These are phyloP conservation scores for Onychostruthus taczanowskii DNA, from an alignment of 2,113 vertebrate species.

Conservation along the genomic window DNA sequence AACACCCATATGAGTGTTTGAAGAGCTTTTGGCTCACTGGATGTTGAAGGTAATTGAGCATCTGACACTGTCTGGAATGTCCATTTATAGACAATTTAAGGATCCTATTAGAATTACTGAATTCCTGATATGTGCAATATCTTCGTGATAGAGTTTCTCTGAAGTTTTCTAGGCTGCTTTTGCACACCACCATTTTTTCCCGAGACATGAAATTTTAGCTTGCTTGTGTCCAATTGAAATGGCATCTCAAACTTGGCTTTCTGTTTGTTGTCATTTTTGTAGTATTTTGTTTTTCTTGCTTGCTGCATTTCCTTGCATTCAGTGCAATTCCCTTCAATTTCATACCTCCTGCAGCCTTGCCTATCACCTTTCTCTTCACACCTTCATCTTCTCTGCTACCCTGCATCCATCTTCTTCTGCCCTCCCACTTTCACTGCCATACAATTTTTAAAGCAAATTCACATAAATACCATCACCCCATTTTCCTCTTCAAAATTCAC, in stretches of 20 bases:
- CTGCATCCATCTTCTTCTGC: background rate
- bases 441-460: background rate
- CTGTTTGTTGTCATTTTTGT: background rate
- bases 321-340: background rate
- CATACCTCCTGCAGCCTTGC: background rate
- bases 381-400: background rate
- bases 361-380: background rate
- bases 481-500: background rate
- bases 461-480: background rate
- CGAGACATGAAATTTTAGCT: background rate
- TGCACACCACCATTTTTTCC: background rate
- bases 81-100: background rate
- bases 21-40: background rate
- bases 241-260: fast-evolving
- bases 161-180: background rate
- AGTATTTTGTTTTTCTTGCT: background rate
- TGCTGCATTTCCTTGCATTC: background rate
- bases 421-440: background rate
- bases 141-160: background rate
- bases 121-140: background rate
- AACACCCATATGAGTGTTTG: background rate
- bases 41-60: background rate
- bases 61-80: background rate
- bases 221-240: background rate
- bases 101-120: background rate